Conservation (phyloP, 2,797 vertebrate species). For the Hyperoplus lanceolatus region DNA sequence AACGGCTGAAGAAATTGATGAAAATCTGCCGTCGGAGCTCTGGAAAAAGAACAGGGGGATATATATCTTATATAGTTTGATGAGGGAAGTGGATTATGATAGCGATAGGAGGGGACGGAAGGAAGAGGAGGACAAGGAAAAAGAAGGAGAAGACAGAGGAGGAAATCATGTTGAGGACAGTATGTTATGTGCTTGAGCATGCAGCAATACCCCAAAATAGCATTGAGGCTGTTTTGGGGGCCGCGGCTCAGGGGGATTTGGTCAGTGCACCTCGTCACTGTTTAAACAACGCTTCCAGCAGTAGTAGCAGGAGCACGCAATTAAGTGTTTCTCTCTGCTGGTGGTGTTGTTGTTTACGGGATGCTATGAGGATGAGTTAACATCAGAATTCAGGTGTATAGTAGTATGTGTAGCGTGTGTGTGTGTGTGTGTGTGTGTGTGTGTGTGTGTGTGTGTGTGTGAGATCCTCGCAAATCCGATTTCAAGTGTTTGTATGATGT, state of each 20-base stretch:
- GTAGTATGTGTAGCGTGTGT: slow-evolving; percentile 30
- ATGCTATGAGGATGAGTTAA: slow-evolving; percentile 44
- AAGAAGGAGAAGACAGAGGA: slow-evolving; percentile 14
- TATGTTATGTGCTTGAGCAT: slow-evolving; percentile 33
- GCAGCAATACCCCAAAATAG: slow-evolving; percentile 56
- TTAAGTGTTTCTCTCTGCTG: slow-evolving; percentile 40
- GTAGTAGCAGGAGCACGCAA: slow-evolving; percentile 26
- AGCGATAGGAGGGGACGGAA: neutral
- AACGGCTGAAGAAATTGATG: slow-evolving; percentile 45
- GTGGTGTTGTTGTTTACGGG: slow-evolving; percentile 53
- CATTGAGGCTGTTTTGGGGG: slow-evolving; percentile 48
- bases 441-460: neutral
- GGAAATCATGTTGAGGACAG: slow-evolving; percentile 35
- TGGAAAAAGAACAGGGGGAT: slow-evolving; percentile 14
- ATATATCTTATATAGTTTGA: slow-evolving; percentile 30
- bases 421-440: no score
- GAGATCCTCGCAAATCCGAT: no score
- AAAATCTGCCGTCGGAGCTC: slow-evolving; percentile 52
- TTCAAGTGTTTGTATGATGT: neutral
- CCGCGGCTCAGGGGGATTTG: slow-evolving; percentile 49
- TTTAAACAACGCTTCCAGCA: slow-evolving; percentile 48
- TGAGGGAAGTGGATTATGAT: slow-evolving; percentile 30
- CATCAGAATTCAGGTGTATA: slow-evolving; percentile 51
- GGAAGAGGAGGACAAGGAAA: slow-evolving; percentile 2
- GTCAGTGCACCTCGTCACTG: slow-evolving; percentile 35